Evolutionary conservation across 2,113 vertebrate genomes (phyloP), one percentile per base, ranked within the genome.

Genomic region (Anser cygnoides): DNA sequence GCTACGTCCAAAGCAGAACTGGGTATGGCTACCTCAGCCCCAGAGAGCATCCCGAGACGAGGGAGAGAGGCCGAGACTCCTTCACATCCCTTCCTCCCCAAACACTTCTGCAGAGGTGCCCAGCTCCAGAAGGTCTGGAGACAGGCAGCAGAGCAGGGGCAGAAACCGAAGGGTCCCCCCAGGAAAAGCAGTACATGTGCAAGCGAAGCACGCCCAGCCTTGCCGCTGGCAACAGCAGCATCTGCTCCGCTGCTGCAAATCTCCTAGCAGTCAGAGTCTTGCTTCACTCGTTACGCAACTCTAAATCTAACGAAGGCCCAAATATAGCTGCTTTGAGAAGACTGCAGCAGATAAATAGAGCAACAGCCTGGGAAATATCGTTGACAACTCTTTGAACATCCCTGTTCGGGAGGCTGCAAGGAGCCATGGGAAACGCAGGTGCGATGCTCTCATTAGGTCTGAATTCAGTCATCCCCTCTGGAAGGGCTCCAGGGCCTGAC

Each of bases 331-430:
- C 89, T 87, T 94, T 94, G n/a, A 82, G 70, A 87, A 91, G 86
- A 63, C 49, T 0, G 3, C 37, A 66, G 77, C n/a, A 73, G 58
- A 95, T 79, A 92, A 94, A 93, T 3, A 92, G 66, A 89, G 84
- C 76, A 84, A 65, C 4, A 0, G 73, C 86, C 93, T 0, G 1
- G 86, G 80, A 93, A 79, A 96, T 22, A 33, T 10, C 57, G 72
- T 15, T 94, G 95, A 93, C 90, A 93, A 68, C 58, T 68, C 96
- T 95, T 95, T 95, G 94, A 97, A 85, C 91, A 54, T 89, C 41
- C 13, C 79, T 86, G 88, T 31, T 88, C 39, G 57, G 37, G 58
- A 79, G 58, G 66, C 74, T 84, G 87, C 87, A 87, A 33, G 49
- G 43, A 89, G 70, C 54, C 23, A 28, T 0, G 26, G 62, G 86